phyloP scores from a whole-genome alignment of 2,888 invertebrate genomes.

The Diaperis boleti region DNA sequence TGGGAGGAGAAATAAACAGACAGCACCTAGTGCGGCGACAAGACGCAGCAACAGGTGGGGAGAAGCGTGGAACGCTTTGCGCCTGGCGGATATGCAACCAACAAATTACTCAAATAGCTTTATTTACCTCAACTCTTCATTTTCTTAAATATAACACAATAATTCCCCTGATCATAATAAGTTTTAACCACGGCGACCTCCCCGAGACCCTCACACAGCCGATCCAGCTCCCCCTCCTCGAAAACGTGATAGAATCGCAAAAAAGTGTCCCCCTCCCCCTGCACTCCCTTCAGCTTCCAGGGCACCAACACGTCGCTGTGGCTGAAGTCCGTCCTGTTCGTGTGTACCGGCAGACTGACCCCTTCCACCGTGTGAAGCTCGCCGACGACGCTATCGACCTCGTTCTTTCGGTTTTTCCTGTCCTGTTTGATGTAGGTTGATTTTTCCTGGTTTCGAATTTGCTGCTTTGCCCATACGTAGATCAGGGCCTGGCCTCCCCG shows the following conservation, averaged over 20 bases:
- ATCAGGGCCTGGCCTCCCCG: constrained; percentile 83
- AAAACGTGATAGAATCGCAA: constrained; percentile 96
- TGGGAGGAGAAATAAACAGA: constrained; percentile 13
- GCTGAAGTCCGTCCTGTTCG: constrained; percentile 90
- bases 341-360: constrained; percentile 81
- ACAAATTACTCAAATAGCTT: too few species aligned
- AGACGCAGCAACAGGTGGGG: constrained; percentile 14
- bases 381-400: constrained; percentile 52
- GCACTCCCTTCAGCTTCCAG: constrained; percentile 83
- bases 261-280: constrained; percentile 69
- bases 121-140: constrained; percentile 39
- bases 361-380: constrained; percentile 51
- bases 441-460: constrained; percentile 74
- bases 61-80: too few species aligned
- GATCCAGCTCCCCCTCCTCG: constrained; percentile 82
- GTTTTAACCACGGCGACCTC: constrained; percentile 72
- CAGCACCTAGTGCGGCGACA: constrained; percentile 19
- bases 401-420: constrained; percentile 66
- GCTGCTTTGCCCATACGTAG: constrained; percentile 97
- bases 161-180: constrained; percentile 97
- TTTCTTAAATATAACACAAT: constrained; percentile 88
- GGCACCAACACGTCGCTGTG: constrained; percentile 95
- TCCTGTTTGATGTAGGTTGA: constrained; percentile 79
- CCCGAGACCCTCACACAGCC: constrained; percentile 71
- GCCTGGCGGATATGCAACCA: too few species aligned